These are phyloP conservation scores for Diaphora mendica DNA, from an alignment of 2,888 invertebrate genomes.

Conservation along the genomic window DNA sequence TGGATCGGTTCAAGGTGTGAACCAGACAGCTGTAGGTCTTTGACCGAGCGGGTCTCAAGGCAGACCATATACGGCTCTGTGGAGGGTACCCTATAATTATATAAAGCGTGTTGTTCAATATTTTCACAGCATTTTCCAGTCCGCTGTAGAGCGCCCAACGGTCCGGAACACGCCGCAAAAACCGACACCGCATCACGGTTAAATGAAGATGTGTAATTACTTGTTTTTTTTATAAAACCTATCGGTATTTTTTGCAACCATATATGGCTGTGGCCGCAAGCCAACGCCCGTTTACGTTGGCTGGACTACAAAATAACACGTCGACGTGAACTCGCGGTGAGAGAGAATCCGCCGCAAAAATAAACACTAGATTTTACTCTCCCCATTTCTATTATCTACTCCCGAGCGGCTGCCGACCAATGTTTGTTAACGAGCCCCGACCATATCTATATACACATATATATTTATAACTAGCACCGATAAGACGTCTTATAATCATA, in stretches of 20 bases:
- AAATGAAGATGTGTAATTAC: slow-evolving; percentile 85
- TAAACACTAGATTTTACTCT: slow-evolving; percentile 60
- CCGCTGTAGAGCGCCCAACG: slow-evolving; percentile 57
- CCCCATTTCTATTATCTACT: slow-evolving; percentile 63
- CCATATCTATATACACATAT: slow-evolving; percentile 42
- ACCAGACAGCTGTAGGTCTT: slow-evolving; percentile 34
- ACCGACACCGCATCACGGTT: slow-evolving; percentile 77
- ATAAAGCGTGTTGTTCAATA: slow-evolving; percentile 44
- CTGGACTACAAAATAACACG: slow-evolving; percentile 70
- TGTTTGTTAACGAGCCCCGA: slow-evolving; percentile 49
- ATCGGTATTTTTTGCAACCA: slow-evolving; percentile 71
- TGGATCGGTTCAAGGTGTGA: slow-evolving; percentile 14
- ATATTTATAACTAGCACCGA: slow-evolving; percentile 47
- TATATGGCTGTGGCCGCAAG: slow-evolving; percentile 69
- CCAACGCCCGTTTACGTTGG: slow-evolving; percentile 77
- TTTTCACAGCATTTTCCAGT: slow-evolving; percentile 76
- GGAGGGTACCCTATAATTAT: slow-evolving; percentile 53
- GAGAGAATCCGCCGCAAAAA: slow-evolving; percentile 33
- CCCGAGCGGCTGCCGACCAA: slow-evolving; percentile 26
- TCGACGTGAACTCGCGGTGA: slow-evolving; percentile 53
- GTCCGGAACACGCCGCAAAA: slow-evolving; percentile 75
- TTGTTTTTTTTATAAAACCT: slow-evolving; percentile 73
- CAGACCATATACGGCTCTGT: slow-evolving; percentile 49
- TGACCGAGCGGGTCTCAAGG: slow-evolving; percentile 44
- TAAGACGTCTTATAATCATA: slow-evolving; percentile 50